Conservation (phyloP, 2,797 vertebrate genomes). For the Notoglanidium macrostoma region DNA sequence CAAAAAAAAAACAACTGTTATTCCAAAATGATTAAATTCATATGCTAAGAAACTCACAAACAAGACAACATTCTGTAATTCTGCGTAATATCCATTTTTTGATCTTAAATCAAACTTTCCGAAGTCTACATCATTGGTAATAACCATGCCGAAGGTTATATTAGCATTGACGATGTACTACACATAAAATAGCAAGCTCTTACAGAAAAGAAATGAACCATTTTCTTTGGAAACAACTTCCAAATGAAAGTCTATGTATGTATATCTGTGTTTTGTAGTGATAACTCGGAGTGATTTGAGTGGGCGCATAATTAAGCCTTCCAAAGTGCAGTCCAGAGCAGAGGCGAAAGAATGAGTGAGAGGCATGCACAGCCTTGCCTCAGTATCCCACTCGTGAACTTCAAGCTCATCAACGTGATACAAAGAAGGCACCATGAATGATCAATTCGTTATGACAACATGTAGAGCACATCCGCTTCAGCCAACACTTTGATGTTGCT, state of each 20-base stretch:
- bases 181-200: background rate
- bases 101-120: background rate
- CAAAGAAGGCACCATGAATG: slow-evolving; percentile 38
- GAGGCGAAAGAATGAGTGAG: slow-evolving; percentile 43
- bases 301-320: slow-evolving; percentile 39
- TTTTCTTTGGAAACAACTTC: background rate
- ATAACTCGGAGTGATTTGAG: slow-evolving; percentile 19
- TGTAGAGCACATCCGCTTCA: slow-evolving; percentile 38
- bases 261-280: slow-evolving; percentile 4
- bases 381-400: slow-evolving; percentile 28
- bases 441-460: slow-evolving; percentile 52
- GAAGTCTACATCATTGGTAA: slow-evolving; percentile 3
- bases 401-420: slow-evolving; percentile 50
- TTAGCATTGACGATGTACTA: background rate
- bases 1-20: background rate
- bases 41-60: background rate
- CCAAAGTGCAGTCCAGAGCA: slow-evolving; percentile 27
- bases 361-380: slow-evolving; percentile 32
- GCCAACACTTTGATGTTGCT: slow-evolving; percentile 54
- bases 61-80: slow-evolving; percentile 14
- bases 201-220: background rate
- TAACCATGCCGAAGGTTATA: background rate
- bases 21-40: slow-evolving; percentile 17
- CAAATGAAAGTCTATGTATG: background rate
- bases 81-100: background rate